Base-by-base conservation (phyloP, 2,797 vertebrate species). In the Propithecus deckenii region DNA sequence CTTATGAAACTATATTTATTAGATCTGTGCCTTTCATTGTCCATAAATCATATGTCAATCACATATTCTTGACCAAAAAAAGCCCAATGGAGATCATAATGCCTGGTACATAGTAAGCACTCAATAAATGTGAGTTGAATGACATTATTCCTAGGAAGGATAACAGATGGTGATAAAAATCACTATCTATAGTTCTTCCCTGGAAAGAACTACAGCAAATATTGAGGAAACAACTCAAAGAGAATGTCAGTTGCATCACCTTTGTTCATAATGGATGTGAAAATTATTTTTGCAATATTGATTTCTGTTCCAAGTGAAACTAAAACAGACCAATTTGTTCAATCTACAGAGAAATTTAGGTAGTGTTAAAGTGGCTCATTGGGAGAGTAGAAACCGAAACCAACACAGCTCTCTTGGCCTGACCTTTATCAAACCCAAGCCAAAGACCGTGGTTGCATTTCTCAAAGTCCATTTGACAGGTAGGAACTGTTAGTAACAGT, bases 251-350 rank as follows among this genome's bases (percentile, higher is more conserved):
- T 63, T 43, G 83, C 80, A 90, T 91, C 79, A 92, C 75, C 52
- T 94, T 94, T 95, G 84, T 86, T 89, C 86, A 93, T 87, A 96
- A 96, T 63, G 30, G 43, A 93, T 97, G 84, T 84, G 86, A 96
- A 94, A 87, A 92, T 96, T 93, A 96, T 96, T 96, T 95, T 97
- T 96, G 50, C 93, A 93, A 74, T 93, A 94, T 92, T 95, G 94
- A 97, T 96, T 96, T 95, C 76, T 95, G n/a, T 93, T 96, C 71
- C 23, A 23, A 95, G 35, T 87, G 76, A 97, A 97, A 96, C 69
- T 94, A 93, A 96, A 97, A 95, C 50, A 92, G 61, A 74, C 18
- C 7, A 4, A 95, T 90, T 87, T 93, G 35, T 92, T 93, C 80
- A 65, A 67, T 95, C 83, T 95, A 14, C 28, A 67, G n/a, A 84